Base-by-base conservation (phyloP, 2,797 vertebrate genomes). In the Arctocebus calabarensis region DNA sequence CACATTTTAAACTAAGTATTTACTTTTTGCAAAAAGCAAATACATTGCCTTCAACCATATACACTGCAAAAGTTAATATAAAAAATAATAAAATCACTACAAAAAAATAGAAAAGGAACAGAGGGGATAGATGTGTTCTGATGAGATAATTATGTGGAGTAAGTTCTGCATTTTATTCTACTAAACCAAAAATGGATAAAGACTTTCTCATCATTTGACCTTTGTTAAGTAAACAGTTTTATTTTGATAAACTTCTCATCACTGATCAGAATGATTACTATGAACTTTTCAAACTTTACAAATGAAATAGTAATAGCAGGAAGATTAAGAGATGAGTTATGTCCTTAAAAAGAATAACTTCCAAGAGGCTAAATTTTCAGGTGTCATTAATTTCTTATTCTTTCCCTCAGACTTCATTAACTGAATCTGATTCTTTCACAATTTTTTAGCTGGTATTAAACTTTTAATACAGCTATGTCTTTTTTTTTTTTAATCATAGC, bases 381-480 rank as follows among this genome's bases (percentile, higher is more conserved):
- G 19, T 71, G 5, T 79, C 64, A 91, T 89, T 85, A 43, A 93
- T 55, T 93, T 90, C 17, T 25, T 57, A 10, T 84, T 88, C 57
- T 83, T 93, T 94, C 43, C 23, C 34, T 71, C 16, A 48, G n/a
- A 0, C 6, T 73, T 97, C 57, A 91, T 94, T 84, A 68, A 8
- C 25, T 66, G 13, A 88, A 66, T 17, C 3, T 52, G 32, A 83
- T 94, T 29, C 73, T 88, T 95, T 91, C 62, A 61, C 16, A 55
- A 78, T 93, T 89, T 48, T 62, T 68, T 20, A 71, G 91, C 73
- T 83, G 22, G 1, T 55, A 7, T 89, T 93, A 75, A 74, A 32
- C 11, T 78, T 97, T 83, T 83, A 74, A 66, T 68, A 81, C 87
- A 43, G 11, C 71, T 91, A 23, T 37, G 29, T 93, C 77, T 81